Conservation (phyloP, 2,113 vertebrate species). For the Motacilla alba region DNA sequence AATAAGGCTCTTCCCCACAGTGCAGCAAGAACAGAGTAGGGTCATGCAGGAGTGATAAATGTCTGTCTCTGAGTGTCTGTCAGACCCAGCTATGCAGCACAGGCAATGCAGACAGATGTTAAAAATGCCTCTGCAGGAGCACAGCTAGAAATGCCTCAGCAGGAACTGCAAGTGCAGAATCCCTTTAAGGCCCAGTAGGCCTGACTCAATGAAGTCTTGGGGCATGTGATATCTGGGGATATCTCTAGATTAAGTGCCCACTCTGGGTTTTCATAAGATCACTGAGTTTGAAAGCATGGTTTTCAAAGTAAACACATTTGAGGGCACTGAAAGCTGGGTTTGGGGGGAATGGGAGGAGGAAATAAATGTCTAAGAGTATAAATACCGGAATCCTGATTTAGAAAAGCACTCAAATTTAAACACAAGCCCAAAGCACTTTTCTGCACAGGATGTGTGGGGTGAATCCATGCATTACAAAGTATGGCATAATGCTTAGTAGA, state of each 20-base stretch:
- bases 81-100: not conserved
- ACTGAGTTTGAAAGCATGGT: not conserved
- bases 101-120: not conserved
- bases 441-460: not conserved
- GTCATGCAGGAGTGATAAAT: not conserved
- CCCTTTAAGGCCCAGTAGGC: not conserved
- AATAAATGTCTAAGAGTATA: not conserved
- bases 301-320: not conserved
- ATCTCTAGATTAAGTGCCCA: not conserved
- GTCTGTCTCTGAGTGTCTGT: not conserved
- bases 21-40: not conserved
- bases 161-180: not conserved
- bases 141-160: not conserved
- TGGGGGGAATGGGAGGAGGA: not conserved
- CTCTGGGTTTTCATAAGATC: not conserved
- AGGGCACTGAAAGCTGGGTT: not conserved
- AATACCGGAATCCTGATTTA: not conserved
- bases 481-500: not conserved
- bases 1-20: not conserved
- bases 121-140: not conserved
- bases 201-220: not conserved
- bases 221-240: not conserved
- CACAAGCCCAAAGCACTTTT: not conserved
- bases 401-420: not conserved
- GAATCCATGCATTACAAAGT: constrained; percentile 1